Percentiles rank a stretch among this genome's conserved stretches.
These are phyloP conservation scores for Drosophila setosimentum DNA, from an alignment of 2,888 invertebrate genomes.

Conservation along the genomic window DNA sequence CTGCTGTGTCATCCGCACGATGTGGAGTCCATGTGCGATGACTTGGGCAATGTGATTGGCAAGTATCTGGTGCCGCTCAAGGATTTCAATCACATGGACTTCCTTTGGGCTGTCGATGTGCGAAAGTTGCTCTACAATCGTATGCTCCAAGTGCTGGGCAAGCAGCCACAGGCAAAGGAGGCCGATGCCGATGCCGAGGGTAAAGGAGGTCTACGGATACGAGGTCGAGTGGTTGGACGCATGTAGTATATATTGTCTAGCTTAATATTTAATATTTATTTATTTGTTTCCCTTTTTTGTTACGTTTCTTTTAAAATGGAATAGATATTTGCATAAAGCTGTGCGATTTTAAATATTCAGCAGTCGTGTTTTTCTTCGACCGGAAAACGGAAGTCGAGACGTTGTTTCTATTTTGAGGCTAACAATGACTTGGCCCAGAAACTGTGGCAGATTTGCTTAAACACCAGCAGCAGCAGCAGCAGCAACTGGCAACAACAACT, in stretches of 20 bases:
- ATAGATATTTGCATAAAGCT: constrained; percentile 64
- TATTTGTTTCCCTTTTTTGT: constrained; percentile 57
- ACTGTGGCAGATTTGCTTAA: constrained; percentile 58
- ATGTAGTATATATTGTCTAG: constrained; percentile 5
- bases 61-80: constrained; percentile 86
- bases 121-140: constrained; percentile 86
- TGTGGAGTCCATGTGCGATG: constrained; percentile 81
- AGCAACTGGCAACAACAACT: constrained; percentile 27
- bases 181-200: constrained; percentile 19
- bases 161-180: constrained; percentile 42
- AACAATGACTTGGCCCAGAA: constrained; percentile 62
- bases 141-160: constrained; percentile 81
- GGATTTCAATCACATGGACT: constrained; percentile 89
- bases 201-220: constrained; percentile 12
- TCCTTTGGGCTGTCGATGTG: constrained; percentile 87
- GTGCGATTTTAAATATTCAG: constrained; percentile 55
- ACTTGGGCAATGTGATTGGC: constrained; percentile 83
- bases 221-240: constrained; percentile 26
- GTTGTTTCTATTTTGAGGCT: constrained; percentile 45
- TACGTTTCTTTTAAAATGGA: constrained; percentile 56
- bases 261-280: constrained; percentile 53
- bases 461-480: constrained; percentile 39
- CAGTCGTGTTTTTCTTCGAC: constrained; percentile 26
- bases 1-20: constrained; percentile 86
- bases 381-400: constrained; percentile 76